A percentile compares a stretch with the other conserved stretches of the same genome.
phyloP scores from a whole-genome alignment of 1,140 invertebrate species.

The Pomacea maculata region DNA sequence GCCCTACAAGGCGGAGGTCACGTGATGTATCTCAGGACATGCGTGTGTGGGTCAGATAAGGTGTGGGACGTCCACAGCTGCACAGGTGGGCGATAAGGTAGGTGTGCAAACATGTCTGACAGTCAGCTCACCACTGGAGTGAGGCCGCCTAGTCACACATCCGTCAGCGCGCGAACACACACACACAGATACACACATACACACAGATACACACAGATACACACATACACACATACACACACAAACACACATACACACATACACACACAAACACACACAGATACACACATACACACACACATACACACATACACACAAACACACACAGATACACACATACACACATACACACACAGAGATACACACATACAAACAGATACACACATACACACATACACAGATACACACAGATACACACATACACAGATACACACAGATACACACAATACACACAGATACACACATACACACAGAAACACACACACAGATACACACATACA shows the following conservation, averaged over 20 bases:
- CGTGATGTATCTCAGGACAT: not conserved
- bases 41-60: not conserved
- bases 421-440: too few relatives aligned
- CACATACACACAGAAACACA: too few relatives aligned
- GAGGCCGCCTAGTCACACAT: not conserved
- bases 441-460: too few relatives aligned
- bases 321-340: too few relatives aligned
- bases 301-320: not conserved
- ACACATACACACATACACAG: too few relatives aligned
- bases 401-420: too few relatives aligned
- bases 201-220: not conserved
- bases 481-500: too few relatives aligned
- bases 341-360: too few relatives aligned
- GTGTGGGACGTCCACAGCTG: not conserved
- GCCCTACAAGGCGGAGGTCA: not conserved
- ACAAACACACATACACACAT: not conserved
- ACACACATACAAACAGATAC: too few relatives aligned
- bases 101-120: not conserved
- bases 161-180: not conserved
- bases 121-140: not conserved
- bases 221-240: conserved; percentile 12
- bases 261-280: not conserved
- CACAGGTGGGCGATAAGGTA: not conserved
- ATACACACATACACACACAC: conserved; percentile 13
- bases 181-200: not conserved